Percentiles rank a stretch among this genome's conserved stretches.
Conservation (phyloP, 2,888 invertebrate species). For the Craniophora ligustri region DNA sequence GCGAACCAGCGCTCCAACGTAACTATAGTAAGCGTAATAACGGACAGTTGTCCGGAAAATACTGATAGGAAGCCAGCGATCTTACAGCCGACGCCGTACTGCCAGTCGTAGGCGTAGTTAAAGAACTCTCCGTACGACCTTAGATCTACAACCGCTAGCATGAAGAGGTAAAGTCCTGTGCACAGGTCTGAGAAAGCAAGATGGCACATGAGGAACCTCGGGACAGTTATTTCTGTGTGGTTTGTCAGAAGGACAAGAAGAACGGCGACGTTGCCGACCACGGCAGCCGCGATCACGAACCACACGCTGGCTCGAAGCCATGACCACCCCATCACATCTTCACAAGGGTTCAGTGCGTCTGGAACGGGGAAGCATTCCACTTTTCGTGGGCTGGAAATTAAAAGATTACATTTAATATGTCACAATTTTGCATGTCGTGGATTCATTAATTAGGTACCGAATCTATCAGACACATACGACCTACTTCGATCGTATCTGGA, state of each 20-base stretch:
- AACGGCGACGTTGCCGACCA: conserved; percentile 95
- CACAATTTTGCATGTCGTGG: too few species aligned
- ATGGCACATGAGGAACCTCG: conserved; percentile 89
- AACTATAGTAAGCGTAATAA: conserved; percentile 95
- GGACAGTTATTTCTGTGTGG: conserved; percentile 80
- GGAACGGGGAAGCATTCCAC: conserved; percentile 92
- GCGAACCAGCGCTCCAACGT: conserved; percentile 96
- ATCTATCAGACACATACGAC: too few species aligned
- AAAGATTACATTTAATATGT: neutral
- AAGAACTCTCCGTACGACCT: conserved; percentile 96
- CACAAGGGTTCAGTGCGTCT: conserved; percentile 95
- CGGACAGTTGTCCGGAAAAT: conserved; percentile 95
- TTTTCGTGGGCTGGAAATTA: conserved; percentile 69
- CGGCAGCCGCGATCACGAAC: conserved; percentile 94
- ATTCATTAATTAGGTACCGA: too few species aligned
- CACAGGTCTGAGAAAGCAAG: conserved; percentile 96
- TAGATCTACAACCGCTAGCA: conserved; percentile 95
- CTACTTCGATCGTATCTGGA: too few species aligned
- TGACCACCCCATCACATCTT: conserved; percentile 95
- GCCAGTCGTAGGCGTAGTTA: conserved; percentile 97
- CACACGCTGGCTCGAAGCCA: conserved; percentile 95
- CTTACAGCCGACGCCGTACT: conserved; percentile 94
- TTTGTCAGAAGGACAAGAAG: conserved; percentile 92
- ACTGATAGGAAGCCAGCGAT: conserved; percentile 96
- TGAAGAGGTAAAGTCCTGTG: conserved; percentile 94